These are phyloP conservation scores for Palaemon carinicauda DNA, from an alignment of 1,140 invertebrate genomes.

Conservation along the genomic window DNA sequence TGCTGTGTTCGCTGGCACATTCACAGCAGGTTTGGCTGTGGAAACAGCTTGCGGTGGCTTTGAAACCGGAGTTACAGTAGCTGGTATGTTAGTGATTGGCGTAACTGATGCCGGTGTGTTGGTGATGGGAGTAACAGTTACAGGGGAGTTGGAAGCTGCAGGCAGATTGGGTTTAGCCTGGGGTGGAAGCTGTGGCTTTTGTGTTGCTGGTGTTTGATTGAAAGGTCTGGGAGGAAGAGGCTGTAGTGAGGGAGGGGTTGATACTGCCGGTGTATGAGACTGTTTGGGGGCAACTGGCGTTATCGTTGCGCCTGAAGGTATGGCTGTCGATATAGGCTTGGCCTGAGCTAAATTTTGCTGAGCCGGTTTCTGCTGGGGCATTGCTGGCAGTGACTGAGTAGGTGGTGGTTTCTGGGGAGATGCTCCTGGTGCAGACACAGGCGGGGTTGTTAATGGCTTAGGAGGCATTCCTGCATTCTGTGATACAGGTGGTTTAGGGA, in stretches of 20 bases:
- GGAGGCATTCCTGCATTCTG: constrained; percentile 22
- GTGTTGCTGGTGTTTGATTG: neutral
- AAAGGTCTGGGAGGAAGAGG: constrained; percentile 1
- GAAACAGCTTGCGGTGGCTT: constrained; percentile 15
- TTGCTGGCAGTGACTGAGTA: neutral
- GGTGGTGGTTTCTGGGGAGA: constrained; percentile 14
- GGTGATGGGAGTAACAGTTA: neutral
- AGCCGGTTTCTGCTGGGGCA: constrained; percentile 22
- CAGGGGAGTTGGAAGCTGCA: neutral
- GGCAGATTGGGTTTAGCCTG: constrained; percentile 22
- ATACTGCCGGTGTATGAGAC: constrained; percentile 13
- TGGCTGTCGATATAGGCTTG: constrained; percentile 46
- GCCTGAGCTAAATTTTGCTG: constrained; percentile 25
- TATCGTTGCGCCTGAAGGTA: constrained; percentile 33
- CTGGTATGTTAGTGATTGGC: neutral
- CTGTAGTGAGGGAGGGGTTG: neutral
- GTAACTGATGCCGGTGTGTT: constrained; percentile 6
- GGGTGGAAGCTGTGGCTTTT: constrained; percentile 14
- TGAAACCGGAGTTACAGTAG: neutral
- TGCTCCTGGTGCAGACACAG: neutral
- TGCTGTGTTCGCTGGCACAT: too few relatives aligned
- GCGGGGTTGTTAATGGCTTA: constrained; percentile 38
- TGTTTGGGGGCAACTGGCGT: constrained; percentile 31
- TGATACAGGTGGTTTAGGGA: neutral
- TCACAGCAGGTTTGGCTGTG: neutral